Evolutionary conservation across 2,888 invertebrate genomes (phyloP), one percentile per base, ranked within the genome.

Genomic region (Troides helena): DNA sequence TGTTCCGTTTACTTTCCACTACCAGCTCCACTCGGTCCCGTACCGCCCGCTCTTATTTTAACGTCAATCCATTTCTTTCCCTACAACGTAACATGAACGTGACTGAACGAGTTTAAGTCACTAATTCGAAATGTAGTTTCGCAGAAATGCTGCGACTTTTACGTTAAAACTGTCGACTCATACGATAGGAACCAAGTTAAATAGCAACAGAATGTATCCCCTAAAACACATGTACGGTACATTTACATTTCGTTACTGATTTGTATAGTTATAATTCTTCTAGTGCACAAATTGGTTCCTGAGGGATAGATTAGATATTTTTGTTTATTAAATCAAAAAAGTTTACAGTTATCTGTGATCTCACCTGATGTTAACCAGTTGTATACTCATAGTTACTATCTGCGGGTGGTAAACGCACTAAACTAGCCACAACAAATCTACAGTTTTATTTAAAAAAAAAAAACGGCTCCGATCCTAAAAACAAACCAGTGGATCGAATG

Each of bases 81-180:
- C 50, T 68, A 68, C 69, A 72, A 70, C 66, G 67, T 67, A 81
- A 80, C 79, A 75, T 77, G 80, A 82, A 88, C 87, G 87, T 87
- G 86, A 85, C 86, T 84, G 79, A 81, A 83, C 83, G 85, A 81
- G 78, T 81, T 80, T 73, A 72, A 79, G 78, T 80, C 80, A 81
- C 84, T 86, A 86, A 87, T 86, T 83, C 82, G 78, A 81, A 85
- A 84, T 82, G 82, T 80, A 67, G 60, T 67, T 64, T 50, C 17
- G 61, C 56, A 46, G 64, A 67, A 70, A 70, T 65, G 30, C 57
- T 61, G 64, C 64, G 59, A 58, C 63, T 64, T 70, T 67, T 67
- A 67, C 61, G 56, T 66, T 56, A 57, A 39, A 18, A 58, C 23
- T 46, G 53, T 53, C 46, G 60, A 65, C 30, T 30, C 43, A 56